Evolutionary conservation across 2,888 invertebrate genomes (phyloP), one percentile per base, ranked within the genome.

Genomic region (Lasioglossum figueresi): DNA sequence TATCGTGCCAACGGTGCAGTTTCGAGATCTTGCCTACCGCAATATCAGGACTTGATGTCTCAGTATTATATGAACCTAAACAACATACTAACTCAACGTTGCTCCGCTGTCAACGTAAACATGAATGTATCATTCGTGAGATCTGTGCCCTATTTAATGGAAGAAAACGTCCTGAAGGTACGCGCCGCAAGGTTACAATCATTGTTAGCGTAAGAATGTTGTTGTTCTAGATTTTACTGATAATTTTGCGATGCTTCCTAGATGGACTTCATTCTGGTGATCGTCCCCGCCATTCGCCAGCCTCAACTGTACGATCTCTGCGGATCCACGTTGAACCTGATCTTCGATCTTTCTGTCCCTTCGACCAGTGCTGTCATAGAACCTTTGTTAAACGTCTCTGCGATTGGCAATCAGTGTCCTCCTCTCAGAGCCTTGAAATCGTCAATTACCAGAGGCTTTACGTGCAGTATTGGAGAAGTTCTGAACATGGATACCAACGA

Each of bases 301-400:
- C 98, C 98, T 1, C 98, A 99, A 93, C 95, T 99, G 1, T 99
- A 99, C 94, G 99, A 99, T 90, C 97, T 99, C 0, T 99, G 99
- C 93, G 99, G 99, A 23, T 98, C 98, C 1, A 99, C 99, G 0
- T 95, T 99, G 84, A 98, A 98, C 92, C 96, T 99, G 1, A 99
- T 99, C 92, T 99, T 99, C 93, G 99, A 99, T 95, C 95, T 99
- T 70, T 98, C 98, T 66, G 99, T 99, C 16, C 99, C 99, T 0
- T 98, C 98, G 88, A 98, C 99, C 4, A 98, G 98, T 93, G 98
- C 97, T 48, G 97, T 98, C 1, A 98, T 99, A 90, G 98, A 98
- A 93, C 98, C 98, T 4, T 96, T 99, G 8, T 95, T 99, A 45
- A 99, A 98, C 93, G 97, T 99, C 2, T 98, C 98, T 1, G 97